Conservation (phyloP, 2,113 vertebrate genomes). For the Lynx canadensis region DNA sequence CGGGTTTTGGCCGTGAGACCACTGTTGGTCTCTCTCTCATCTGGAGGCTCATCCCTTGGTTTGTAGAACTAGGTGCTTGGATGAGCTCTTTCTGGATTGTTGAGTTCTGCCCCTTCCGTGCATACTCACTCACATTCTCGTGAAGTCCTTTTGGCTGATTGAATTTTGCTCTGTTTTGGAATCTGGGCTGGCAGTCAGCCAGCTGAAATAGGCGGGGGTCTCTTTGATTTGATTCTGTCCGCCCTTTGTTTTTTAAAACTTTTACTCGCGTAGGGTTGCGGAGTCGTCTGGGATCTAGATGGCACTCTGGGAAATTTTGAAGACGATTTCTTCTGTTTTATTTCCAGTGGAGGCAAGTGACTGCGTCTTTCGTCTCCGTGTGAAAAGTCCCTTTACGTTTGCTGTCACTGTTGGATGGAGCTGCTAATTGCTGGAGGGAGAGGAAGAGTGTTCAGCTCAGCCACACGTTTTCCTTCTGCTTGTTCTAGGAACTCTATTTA, state of each 20-base stretch:
- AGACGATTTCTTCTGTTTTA: conserved; percentile 66
- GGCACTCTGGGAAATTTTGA: background rate
- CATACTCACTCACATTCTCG: background rate
- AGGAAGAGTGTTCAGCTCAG: conserved; percentile 22
- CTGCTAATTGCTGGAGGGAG: conserved; percentile 69
- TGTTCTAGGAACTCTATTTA: conserved; percentile 45
- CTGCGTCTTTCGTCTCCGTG: conserved; percentile 63
- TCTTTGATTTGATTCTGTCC: background rate
- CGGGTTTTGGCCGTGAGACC: background rate
- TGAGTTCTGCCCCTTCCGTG: background rate
- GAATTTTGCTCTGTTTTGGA: conserved; percentile 11
- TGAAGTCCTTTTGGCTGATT: background rate
- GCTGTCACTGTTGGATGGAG: conserved; percentile 71
- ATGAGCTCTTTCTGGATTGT: background rate
- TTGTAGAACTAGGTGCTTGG: background rate
- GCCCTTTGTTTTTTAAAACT: background rate
- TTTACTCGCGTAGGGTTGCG: background rate
- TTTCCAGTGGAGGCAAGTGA: conserved; percentile 76
- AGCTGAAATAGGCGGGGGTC: background rate
- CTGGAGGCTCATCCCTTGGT: background rate
- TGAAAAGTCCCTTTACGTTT: conserved; percentile 80
- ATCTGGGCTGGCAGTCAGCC: background rate
- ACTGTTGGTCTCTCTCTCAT: background rate
- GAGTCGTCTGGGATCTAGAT: background rate
- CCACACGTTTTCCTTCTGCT: conserved; percentile 34